Evolutionary conservation across 2,888 invertebrate species (phyloP).

Genomic region (Calameuta pallipes): DNA sequence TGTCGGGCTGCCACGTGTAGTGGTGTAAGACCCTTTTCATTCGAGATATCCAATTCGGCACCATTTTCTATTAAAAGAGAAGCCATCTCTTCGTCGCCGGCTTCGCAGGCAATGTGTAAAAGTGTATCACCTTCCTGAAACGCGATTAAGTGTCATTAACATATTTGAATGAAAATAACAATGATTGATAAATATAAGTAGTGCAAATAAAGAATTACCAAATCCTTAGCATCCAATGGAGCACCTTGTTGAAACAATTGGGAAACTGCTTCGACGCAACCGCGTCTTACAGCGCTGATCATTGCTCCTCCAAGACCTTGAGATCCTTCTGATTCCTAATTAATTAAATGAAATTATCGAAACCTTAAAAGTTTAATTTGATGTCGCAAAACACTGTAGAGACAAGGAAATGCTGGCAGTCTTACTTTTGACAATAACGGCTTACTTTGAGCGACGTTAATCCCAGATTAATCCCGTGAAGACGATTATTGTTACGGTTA

Average conservation of each 20-base stretch:
- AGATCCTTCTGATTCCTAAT: constrained; percentile 61
- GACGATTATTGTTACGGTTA: constrained; percentile 19
- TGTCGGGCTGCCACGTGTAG: constrained; percentile 78
- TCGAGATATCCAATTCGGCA: constrained; percentile 71
- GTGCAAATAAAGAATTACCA: constrained; percentile 42
- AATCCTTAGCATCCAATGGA: constrained; percentile 58
- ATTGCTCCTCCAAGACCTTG: constrained; percentile 62
- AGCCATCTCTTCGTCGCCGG: constrained; percentile 59
- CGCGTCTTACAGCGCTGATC: constrained; percentile 62
- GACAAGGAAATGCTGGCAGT: not conserved
- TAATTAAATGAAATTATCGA: constrained; percentile 19
- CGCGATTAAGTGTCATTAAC: constrained; percentile 19
- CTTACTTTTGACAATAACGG: not conserved
- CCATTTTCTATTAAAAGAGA: constrained; percentile 60
- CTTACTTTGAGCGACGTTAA: not conserved
- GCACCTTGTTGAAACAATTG: constrained; percentile 62
- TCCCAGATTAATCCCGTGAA: constrained; percentile 1
- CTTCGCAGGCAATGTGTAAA: constrained; percentile 71
- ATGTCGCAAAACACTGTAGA: not conserved
- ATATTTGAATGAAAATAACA: not conserved
- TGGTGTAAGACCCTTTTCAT: constrained; percentile 73
- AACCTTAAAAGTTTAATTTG: not conserved
- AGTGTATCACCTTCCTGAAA: constrained; percentile 73
- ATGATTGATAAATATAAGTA: not conserved
- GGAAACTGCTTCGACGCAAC: constrained; percentile 61